These are phyloP conservation scores for Cephalopachus bancanus DNA, from an alignment of 2,797 vertebrate genomes.

Conservation along the genomic window DNA sequence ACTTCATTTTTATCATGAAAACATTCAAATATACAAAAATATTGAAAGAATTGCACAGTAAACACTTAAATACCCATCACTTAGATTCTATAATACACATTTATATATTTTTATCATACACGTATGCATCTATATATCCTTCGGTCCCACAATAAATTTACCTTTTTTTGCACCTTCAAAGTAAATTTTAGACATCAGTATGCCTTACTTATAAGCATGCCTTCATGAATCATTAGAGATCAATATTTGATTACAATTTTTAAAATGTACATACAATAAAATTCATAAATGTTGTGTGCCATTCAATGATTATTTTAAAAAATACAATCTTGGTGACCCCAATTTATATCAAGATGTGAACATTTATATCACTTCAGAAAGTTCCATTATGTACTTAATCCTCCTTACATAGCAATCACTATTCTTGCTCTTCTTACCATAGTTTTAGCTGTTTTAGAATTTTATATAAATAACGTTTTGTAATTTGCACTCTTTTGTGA, in stretches of 20 bases:
- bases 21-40: not conserved
- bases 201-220: not conserved
- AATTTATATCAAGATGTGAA: not conserved
- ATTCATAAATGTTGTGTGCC: not conserved
- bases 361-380: not conserved
- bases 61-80: not conserved
- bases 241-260: not conserved
- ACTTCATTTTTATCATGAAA: conserved; percentile 3
- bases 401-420: not conserved
- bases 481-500: not conserved
- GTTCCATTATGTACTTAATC: not conserved
- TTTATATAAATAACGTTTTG: not conserved
- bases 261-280: not conserved
- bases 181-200: not conserved
- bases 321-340: not conserved
- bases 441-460: not conserved
- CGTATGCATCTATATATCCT: not conserved
- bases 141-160: not conserved
- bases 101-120: not conserved
- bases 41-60: not conserved
- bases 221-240: not conserved
- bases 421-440: not conserved
- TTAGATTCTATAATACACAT: not conserved
- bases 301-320: not conserved
- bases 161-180: not conserved